Conservation (phyloP, 2,888 invertebrate species). For the Ochropleura plecta region DNA sequence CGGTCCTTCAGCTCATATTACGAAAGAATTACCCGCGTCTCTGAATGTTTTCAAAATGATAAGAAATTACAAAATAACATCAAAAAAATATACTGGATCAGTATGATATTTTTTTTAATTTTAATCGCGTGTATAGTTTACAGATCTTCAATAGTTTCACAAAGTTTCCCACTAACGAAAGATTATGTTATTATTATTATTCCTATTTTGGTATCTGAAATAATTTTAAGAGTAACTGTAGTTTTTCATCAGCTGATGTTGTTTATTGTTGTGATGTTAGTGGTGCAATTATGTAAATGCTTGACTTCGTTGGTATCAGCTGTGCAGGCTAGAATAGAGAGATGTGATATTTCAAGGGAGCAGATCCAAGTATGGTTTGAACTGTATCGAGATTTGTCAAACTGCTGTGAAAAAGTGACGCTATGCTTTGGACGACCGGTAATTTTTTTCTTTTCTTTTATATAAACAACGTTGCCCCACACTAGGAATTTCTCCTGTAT, state of each 20-base stretch:
- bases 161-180: neutral
- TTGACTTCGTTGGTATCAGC: neutral
- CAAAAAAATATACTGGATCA: slow-evolving; percentile 11
- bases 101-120: neutral
- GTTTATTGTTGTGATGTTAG: neutral
- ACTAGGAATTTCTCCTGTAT: too few relatives aligned
- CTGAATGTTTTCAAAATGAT: neutral
- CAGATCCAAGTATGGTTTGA: slow-evolving; percentile 2
- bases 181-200: neutral
- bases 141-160: neutral
- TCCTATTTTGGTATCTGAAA: slow-evolving; percentile 6
- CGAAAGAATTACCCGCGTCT: slow-evolving; percentile 2
- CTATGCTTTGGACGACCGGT: slow-evolving; percentile 23
- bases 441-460: neutral
- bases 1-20: neutral
- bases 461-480: too few relatives aligned
- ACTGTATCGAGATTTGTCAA: neutral
- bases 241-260: neutral
- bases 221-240: neutral
- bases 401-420: slow-evolving; percentile 12
- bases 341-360: neutral
- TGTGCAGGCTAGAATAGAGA: neutral
- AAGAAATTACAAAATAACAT: neutral
- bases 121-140: neutral
- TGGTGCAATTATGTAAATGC: slow-evolving; percentile 1